Base-by-base conservation (phyloP, 2,888 invertebrate genomes). In the Yponomeuta evonymella region DNA sequence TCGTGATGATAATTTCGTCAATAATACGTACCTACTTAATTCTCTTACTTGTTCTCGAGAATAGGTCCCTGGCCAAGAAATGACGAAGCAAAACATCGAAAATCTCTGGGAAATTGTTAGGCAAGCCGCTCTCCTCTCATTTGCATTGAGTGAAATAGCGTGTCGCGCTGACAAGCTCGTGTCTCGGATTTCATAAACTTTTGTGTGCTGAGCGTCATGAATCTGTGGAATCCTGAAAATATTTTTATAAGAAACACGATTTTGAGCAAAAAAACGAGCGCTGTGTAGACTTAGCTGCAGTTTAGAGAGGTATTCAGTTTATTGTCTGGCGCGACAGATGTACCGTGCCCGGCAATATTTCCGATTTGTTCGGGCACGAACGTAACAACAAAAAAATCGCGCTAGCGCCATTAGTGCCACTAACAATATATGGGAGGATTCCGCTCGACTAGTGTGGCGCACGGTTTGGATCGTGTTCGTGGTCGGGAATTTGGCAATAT, bases 1-100 rank as follows among this genome's bases (percentile, higher is more conserved):
- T 33, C 33, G 23, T 23, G 23, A 23, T 23, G 23, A 23, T 33
- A 4, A 4, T 33, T 43, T 43, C 43, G 9, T 43, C 43, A 8
- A 6, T 43, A 43, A 5, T 43, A 43, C 43, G 5, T 51, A 51
- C 2, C 51, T 51, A 51, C 12, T 51, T 33, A 33, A 1, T 33
- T 33, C 5, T 33, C 5, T 43, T 8, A 43, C 5, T 43, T 5
- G 43, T 8, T 43, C 43, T 43, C 43, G 43, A 58, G 51, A 58
- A 58, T 58, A 58, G 51, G 15, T 12, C 51, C 51, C 51, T 5
- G 3, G 5, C 51, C 15, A 58, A 58, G 74, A 73, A 75, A 75
- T 81, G 81, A 81, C 77, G 71, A 9, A 10, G 78, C 79, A 70
- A 72, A 71, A 70, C 70, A 67, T 48, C 66, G 75, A 72, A 73